Evolutionary conservation across 2,888 invertebrate species (phyloP).

Genomic region (Limnephilus rhombicus): DNA sequence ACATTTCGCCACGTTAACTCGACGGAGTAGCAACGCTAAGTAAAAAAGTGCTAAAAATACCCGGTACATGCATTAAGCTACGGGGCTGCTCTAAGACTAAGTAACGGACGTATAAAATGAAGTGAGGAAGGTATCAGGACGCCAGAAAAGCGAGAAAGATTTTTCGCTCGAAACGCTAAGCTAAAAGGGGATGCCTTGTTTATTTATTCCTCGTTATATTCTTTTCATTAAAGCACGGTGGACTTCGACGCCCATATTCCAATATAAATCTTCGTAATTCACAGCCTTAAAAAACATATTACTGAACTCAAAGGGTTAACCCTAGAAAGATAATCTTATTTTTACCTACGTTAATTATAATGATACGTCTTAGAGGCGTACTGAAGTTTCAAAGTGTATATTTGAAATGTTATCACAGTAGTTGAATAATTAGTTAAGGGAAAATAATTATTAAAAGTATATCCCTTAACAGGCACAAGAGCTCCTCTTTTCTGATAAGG

Average conservation of each 20-base stretch:
- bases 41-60: conserved; percentile 61
- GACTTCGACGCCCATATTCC: background rate
- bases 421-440: too few relatives aligned
- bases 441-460: too few relatives aligned
- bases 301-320: background rate
- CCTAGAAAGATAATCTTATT: too few relatives aligned
- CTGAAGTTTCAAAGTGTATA: too few relatives aligned
- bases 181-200: conserved; percentile 41
- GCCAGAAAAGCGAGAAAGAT: conserved; percentile 6
- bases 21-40: conserved; percentile 30
- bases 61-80: conserved; percentile 60
- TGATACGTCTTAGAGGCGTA: too few relatives aligned
- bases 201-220: conserved; percentile 1
- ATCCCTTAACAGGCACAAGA: too few relatives aligned
- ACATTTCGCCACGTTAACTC: conserved; percentile 48
- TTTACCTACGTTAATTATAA: too few relatives aligned
- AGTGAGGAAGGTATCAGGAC: conserved; percentile 51
- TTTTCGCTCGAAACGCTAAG: conserved; percentile 22
- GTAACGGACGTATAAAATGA: conserved; percentile 63
- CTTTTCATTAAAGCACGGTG: background rate
- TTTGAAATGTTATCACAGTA: too few relatives aligned
- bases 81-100: conserved; percentile 61
- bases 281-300: background rate
- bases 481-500: too few relatives aligned
- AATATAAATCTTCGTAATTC: background rate